phyloP scores from a whole-genome alignment of 2,113 vertebrate species.

The Tragulus kanchil region DNA sequence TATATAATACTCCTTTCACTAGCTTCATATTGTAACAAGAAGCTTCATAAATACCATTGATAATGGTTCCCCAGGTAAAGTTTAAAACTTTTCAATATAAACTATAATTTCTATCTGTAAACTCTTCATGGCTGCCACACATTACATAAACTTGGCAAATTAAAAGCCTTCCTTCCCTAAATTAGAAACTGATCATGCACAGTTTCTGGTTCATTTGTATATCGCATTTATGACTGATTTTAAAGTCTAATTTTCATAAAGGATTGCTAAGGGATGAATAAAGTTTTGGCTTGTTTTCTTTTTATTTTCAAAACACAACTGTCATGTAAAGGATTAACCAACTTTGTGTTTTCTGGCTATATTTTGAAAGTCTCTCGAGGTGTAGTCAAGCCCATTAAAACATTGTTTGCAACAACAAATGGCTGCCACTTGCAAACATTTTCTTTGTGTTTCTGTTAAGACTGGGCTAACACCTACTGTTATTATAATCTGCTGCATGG shows the following conservation, averaged over 20 bases:
- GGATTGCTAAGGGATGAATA: constrained; percentile 6
- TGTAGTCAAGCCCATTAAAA: constrained; percentile 4
- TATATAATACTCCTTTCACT: accelerated
- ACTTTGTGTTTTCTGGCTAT: background rate
- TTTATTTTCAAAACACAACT: constrained; percentile 28
- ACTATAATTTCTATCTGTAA: background rate
- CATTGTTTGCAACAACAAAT: constrained; percentile 12
- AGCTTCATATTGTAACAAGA: background rate
- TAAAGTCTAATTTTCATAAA: constrained; percentile 27
- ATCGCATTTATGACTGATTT: background rate
- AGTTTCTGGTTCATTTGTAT: background rate
- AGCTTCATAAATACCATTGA: background rate
- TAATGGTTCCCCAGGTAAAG: background rate
- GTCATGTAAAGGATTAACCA: constrained; percentile 14
- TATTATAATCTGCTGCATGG: background rate
- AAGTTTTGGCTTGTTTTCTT: constrained; percentile 21
- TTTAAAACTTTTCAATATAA: constrained; percentile 2
- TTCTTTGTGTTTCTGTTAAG: background rate
- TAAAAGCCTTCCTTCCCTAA: constrained; percentile 14
- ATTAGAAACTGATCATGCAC: background rate
- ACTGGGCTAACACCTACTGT: background rate
- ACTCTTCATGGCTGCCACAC: background rate
- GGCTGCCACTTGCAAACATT: background rate
- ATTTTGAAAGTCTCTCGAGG: background rate
- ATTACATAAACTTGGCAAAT: background rate